Conservation (phyloP, 2,888 invertebrate genomes). For the Leucoma salicis region DNA sequence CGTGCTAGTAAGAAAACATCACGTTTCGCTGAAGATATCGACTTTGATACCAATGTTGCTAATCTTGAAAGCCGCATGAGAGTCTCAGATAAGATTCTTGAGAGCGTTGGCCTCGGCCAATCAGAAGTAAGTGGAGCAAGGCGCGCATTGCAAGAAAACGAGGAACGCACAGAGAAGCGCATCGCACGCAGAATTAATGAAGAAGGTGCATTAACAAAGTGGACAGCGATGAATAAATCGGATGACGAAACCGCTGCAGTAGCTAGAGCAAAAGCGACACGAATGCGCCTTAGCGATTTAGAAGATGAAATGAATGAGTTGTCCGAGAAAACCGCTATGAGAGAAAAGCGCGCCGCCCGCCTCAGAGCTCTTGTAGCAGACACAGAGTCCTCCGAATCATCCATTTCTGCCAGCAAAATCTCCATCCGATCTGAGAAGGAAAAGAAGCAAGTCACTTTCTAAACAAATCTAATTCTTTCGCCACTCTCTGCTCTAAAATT, state of each 20-base stretch:
- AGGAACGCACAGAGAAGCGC: constrained; percentile 74
- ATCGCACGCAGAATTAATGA: constrained; percentile 70
- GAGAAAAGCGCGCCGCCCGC: constrained; percentile 87
- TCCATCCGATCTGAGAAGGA: constrained; percentile 69
- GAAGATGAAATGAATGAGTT: constrained; percentile 89
- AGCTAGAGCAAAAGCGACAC: constrained; percentile 84
- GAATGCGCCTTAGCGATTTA: constrained; percentile 86
- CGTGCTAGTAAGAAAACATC: constrained; percentile 83
- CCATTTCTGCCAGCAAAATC: constrained; percentile 59
- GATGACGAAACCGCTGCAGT: constrained; percentile 82
- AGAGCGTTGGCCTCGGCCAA: constrained; percentile 84
- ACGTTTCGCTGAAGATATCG: constrained; percentile 83
- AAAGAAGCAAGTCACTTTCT: constrained; percentile 78
- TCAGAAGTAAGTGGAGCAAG: constrained; percentile 74
- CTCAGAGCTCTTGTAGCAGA: constrained; percentile 87
- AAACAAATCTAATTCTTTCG: constrained; percentile 38
- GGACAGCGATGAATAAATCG: constrained; percentile 83
- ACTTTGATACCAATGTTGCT: constrained; percentile 83
- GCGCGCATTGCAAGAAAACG: constrained; percentile 71
- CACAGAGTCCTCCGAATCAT: constrained; percentile 64
- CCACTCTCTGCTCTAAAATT: constrained; percentile 43
- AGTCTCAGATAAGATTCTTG: constrained; percentile 85
- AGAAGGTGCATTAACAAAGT: constrained; percentile 79
- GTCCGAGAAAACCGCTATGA: constrained; percentile 85
- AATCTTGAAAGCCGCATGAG: constrained; percentile 82